Evolutionary conservation across 2,113 vertebrate genomes (phyloP).

Genomic region (Xenopus laevis): DNA sequence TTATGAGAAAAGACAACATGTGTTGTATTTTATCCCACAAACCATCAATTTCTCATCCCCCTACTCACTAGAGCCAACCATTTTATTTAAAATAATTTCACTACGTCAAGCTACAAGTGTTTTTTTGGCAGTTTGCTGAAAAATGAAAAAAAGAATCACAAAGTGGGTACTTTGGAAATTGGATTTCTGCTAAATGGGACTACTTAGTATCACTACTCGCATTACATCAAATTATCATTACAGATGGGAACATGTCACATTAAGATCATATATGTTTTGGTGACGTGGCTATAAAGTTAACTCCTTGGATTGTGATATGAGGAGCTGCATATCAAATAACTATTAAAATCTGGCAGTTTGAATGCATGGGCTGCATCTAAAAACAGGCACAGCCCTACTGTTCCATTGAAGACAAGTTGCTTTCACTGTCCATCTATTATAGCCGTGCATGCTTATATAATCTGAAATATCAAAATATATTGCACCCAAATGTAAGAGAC

Average conservation of each 20-base stretch:
- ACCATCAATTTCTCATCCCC: conserved; percentile 55
- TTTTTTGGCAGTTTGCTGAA: conserved; percentile 40
- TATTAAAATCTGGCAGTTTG: too few species aligned
- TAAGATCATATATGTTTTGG: not conserved
- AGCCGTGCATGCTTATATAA: too few species aligned
- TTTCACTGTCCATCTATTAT: too few species aligned
- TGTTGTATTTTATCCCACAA: conserved; percentile 60
- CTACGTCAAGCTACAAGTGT: conserved; percentile 12
- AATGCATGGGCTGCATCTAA: too few species aligned
- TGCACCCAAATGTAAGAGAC: too few species aligned
- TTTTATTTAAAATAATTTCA: conserved; percentile 47
- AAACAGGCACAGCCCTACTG: too few species aligned
- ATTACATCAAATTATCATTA: conserved; percentile 21
- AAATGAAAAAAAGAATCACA: conserved; percentile 31
- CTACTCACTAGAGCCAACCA: conserved; percentile 28
- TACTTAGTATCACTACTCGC: not conserved
- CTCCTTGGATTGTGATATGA: too few species aligned
- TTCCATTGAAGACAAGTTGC: too few species aligned
- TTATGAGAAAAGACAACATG: conserved; percentile 56
- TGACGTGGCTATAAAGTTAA: too few species aligned
- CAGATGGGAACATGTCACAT: not conserved
- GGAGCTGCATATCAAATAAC: too few species aligned
- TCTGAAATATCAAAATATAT: too few species aligned
- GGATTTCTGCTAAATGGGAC: not conserved
- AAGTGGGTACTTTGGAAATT: conserved; percentile 8